Conservation (phyloP, 2,888 invertebrate species). For the Drosophila nigritarsus region DNA sequence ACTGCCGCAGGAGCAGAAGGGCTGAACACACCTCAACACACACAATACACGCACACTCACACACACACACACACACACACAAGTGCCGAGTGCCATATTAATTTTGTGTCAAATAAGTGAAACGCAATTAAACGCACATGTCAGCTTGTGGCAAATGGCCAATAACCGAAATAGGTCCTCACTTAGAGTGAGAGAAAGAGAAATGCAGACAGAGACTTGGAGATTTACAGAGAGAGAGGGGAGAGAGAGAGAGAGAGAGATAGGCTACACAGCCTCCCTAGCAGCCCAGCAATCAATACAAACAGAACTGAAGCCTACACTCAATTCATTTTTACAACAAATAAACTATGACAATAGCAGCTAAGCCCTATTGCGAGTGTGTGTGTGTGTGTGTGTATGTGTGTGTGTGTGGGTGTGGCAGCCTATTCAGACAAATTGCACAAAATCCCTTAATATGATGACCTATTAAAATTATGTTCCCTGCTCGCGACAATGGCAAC, state of each 20-base stretch:
- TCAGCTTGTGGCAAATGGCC: conserved; percentile 73
- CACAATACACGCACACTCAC: neutral
- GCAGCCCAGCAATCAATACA: conserved; percentile 64
- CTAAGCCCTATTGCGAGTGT: conserved; percentile 4
- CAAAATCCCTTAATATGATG: conserved; percentile 80
- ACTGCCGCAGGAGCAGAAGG: neutral
- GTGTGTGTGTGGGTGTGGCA: neutral
- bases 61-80: neutral
- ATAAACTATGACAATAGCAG: conserved; percentile 34
- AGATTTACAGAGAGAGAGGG: neutral
- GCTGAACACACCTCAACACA: conserved; percentile 36
- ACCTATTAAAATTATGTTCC: conserved; percentile 78
- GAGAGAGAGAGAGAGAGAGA: neutral
- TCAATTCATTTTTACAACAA: conserved; percentile 41
- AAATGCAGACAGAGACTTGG: neutral
- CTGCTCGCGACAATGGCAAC: conserved; percentile 53
- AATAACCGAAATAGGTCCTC: conserved; percentile 54
- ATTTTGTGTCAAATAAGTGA: conserved; percentile 82
- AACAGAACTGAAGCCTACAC: conserved; percentile 31
- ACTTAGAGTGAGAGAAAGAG: conserved; percentile 11
- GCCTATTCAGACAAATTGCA: conserved; percentile 61
- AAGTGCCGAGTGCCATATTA: conserved; percentile 65
- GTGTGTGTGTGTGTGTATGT: neutral
- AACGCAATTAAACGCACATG: conserved; percentile 82
- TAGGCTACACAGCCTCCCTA: conserved; percentile 12